A percentile compares a stretch with the other conserved stretches of the same genome.
Conservation (phyloP, 2,797 vertebrate species). For the Siniperca obscura region DNA sequence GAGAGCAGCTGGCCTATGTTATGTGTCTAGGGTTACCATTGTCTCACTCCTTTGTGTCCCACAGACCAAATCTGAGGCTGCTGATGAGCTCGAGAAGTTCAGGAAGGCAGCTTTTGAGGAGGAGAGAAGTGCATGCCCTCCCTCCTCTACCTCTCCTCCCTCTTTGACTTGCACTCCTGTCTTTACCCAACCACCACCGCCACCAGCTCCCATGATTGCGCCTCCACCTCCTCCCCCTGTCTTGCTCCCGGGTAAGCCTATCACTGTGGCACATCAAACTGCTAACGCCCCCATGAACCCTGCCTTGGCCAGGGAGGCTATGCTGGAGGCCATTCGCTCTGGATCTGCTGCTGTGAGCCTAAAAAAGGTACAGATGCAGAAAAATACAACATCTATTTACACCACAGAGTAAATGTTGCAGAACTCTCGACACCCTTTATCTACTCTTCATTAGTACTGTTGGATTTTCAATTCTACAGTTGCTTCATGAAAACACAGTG, state of each 20-base stretch:
- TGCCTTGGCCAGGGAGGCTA: constrained; percentile 85
- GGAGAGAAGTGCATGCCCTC: constrained; percentile 36
- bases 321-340: constrained; percentile 95
- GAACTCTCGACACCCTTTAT: not conserved
- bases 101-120: constrained; percentile 67
- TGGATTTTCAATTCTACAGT: constrained; percentile 1
- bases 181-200: constrained; percentile 48
- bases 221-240: constrained; percentile 63
- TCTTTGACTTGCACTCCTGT: constrained; percentile 35
- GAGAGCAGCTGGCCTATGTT: constrained; percentile 36
- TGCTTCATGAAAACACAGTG: constrained; percentile 15
- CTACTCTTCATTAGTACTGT: not conserved
- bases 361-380: constrained; percentile 87
- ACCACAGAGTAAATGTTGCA: not conserved
- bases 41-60: constrained; percentile 39
- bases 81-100: constrained; percentile 86
- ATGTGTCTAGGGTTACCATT: constrained; percentile 29
- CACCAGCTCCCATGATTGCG: constrained; percentile 40
- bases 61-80: constrained; percentile 89
- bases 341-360: constrained; percentile 90
- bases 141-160: constrained; percentile 32
- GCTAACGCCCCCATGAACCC: constrained; percentile 61
- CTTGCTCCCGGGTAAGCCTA: constrained; percentile 55
- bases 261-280: constrained; percentile 48
- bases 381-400: not conserved